A percentile compares a stretch with the other conserved stretches of the same genome.
Conservation (phyloP, 2,113 vertebrate genomes). For the Dipodomys ordii region DNA sequence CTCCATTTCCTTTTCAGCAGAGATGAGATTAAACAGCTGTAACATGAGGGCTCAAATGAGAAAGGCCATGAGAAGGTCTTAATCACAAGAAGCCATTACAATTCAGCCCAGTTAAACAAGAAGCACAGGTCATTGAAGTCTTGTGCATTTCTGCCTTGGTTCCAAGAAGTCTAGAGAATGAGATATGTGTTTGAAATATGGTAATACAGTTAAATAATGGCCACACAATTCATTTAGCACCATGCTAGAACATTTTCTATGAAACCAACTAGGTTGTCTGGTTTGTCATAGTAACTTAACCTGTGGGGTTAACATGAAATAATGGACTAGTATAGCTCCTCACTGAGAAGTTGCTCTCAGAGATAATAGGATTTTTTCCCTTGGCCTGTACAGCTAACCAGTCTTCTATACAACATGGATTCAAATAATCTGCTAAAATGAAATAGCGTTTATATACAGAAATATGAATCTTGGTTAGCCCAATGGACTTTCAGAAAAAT, state of each 20-base stretch:
- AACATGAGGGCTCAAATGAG: not conserved
- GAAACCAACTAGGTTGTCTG: not conserved
- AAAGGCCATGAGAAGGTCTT: accelerated
- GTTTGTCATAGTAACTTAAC: not conserved
- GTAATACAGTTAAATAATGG: not conserved
- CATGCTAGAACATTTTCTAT: not conserved
- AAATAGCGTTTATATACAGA: not conserved
- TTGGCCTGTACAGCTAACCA: not conserved
- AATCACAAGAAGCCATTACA: not conserved
- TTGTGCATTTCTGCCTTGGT: not conserved
- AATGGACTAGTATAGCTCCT: not conserved
- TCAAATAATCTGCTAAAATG: not conserved
- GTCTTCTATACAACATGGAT: not conserved
- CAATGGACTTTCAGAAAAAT: not conserved
- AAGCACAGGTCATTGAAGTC: too few species aligned
- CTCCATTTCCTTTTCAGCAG: not conserved
- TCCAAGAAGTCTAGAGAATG: not conserved
- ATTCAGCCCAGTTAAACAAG: not conserved
- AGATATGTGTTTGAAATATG: not conserved
- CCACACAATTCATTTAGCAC: not conserved
- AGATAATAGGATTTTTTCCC: not conserved
- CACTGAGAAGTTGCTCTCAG: not conserved
- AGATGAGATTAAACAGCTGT: not conserved
- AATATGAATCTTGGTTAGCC: not conserved
- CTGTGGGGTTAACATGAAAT: not conserved